Evolutionary conservation across 37 sponge, comb jelly and placozoan genomes (phyloP).

Genomic region (Geodia barretti): DNA sequence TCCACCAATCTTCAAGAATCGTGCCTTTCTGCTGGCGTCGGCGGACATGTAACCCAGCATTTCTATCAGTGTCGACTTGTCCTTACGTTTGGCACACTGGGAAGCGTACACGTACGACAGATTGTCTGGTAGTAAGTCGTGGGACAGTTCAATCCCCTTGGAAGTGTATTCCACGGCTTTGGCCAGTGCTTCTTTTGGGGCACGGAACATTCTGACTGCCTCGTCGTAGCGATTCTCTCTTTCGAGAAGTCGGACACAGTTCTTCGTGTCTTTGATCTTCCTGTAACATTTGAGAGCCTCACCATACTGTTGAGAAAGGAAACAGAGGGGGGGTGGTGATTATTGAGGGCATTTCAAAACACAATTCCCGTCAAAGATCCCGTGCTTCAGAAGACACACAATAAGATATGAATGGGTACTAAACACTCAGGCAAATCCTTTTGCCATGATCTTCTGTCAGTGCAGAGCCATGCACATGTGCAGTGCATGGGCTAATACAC

Average conservation of each 20-base stretch:
- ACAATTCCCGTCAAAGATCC: too few relatives aligned
- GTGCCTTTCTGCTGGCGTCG: slow-evolving; percentile 14
- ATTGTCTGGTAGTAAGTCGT: slow-evolving; percentile 11
- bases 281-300: slow-evolving; percentile 48
- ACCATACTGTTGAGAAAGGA: slow-evolving; percentile 11
- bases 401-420: too few relatives aligned
- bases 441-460: too few relatives aligned
- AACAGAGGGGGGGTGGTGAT: not conserved
- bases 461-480: too few relatives aligned
- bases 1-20: slow-evolving; percentile 43
- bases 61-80: slow-evolving; percentile 21
- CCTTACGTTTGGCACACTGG: slow-evolving; percentile 32
- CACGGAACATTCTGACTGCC: slow-evolving; percentile 19
- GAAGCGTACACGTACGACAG: slow-evolving; percentile 57
- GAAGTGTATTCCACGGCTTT: slow-evolving; percentile 23
- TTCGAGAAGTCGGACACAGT: slow-evolving; percentile 39
- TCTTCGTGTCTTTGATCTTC: slow-evolving; percentile 35
- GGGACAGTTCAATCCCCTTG: not conserved
- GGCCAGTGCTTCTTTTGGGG: slow-evolving; percentile 47
- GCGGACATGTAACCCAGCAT: slow-evolving; percentile 44
- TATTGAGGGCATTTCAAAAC: not conserved
- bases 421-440: too few relatives aligned
- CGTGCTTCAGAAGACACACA: too few relatives aligned
- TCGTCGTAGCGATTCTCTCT: slow-evolving; percentile 9
- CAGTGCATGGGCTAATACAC: too few relatives aligned